Evolutionary conservation across 2,797 vertebrate genomes (phyloP), one percentile per base, ranked within the genome.

Genomic region (Anguilla obscura): DNA sequence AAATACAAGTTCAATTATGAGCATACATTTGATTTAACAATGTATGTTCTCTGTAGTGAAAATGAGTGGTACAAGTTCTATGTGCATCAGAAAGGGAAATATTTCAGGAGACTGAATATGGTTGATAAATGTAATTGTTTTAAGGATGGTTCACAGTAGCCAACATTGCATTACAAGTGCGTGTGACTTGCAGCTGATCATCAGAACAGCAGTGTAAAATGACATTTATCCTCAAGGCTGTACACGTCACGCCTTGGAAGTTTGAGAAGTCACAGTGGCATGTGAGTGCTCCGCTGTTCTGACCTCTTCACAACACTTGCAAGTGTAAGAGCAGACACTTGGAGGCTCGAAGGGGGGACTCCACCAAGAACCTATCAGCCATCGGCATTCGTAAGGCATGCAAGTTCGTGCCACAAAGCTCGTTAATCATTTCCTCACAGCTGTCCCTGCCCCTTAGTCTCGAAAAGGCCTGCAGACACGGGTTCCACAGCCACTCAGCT

Each of bases 271-370:
- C 79, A 24, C 79, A n/a, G 79, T 21, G 9, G 9, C 74, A 21
- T 3, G 21, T 6, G 33, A 80, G 40, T 3, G 45, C 45, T 9
- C 40, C 21, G 36, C 4, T 79, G 6, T 79, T 45, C 45, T 79
- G 33, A 79, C 74, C 74, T 18, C 74, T 82, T 82, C 79, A n/a
- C 79, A 82, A 18, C 45, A 69, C 79, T 82, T n/a, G 79, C 6
- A 3, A 48, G 79, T 4, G 7, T 50, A 48, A 50, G 10, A 50
- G 40, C 6, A 50, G 40, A 24, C 45, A 9, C 45, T 48, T 48
- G 7, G 74, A n/a, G 69, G 74, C 12, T 76, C 14, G 0, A 40
- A 40, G 36, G 45, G 79, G 79, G 79, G 0, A 12, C 79, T 21
- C 40, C 79, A n/a, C 36, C 21, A 45, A 48, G 33, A 24, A 33